Evolutionary conservation across 2,797 vertebrate genomes (phyloP), one percentile per base, ranked within the genome.

Genomic region (Phalloptychus januarius): DNA sequence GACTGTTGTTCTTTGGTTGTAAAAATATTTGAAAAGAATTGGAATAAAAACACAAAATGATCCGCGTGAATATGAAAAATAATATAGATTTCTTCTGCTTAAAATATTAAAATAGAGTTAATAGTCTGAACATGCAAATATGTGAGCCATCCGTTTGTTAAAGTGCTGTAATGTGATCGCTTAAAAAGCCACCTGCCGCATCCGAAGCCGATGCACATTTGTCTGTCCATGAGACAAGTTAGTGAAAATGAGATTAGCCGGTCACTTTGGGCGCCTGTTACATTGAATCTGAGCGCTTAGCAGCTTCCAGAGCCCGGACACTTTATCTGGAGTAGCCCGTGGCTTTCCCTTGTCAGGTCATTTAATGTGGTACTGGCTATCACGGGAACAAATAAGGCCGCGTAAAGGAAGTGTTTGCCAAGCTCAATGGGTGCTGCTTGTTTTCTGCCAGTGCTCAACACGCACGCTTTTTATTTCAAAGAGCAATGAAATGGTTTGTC

Each of bases 221-320:
- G 91, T 94, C 92, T 93, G 89, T 88, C 88, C 86, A 84, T 74
- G 85, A 91, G 93, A 92, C 91, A 93, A 94, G 91, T 94, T 93
- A 90, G 91, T 91, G 92, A 56, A 94, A 94, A 95, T 93, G 82
- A 79, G 90, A 95, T 95, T 94, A 95, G 83, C 86, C 33, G 93
- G 86, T 95, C 91, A 94, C 93, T 95, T 94, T 94, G 91, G 91
- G 91, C 88, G 88, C 86, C 87, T 86, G 87, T 87, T 92, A 87
- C 93, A 94, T 92, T 93, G 93, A 90, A 92, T 92, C 86, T 92
- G 88, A 93, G 92, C 85, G 91, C 86, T 89, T 81, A 88, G 90
- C 88, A 89, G 92, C 87, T 92, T 93, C 89, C 87, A 90, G 74
- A 91, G 88, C 78, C 85, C 90, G 86, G 91, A 91, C 92, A 92